These are phyloP conservation scores for Eulimnadia texana DNA, from an alignment of 1,140 invertebrate species.

Conservation along the genomic window DNA sequence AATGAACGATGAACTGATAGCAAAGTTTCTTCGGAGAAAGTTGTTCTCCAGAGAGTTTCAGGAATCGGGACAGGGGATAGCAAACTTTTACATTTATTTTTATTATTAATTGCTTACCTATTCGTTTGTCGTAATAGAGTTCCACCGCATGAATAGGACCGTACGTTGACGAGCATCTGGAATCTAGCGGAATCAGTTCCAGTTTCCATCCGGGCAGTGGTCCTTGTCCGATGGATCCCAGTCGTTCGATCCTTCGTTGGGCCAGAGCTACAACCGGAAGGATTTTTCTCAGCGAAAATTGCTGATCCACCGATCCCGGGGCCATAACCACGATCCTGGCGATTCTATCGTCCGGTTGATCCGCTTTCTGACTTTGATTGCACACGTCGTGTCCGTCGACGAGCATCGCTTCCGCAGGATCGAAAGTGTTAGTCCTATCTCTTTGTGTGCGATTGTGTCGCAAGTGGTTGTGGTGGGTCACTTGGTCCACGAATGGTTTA, in stretches of 20 bases:
- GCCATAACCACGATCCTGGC: slow-evolving; percentile 49
- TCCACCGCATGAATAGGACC: slow-evolving; percentile 65
- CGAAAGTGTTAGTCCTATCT: too few relatives aligned
- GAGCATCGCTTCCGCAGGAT: too few relatives aligned
- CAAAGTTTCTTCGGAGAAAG: not conserved
- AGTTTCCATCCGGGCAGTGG: slow-evolving; percentile 49
- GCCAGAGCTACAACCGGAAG: slow-evolving; percentile 58
- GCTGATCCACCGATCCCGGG: slow-evolving; percentile 41
- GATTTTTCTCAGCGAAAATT: slow-evolving; percentile 50
- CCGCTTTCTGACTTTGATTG: not conserved
- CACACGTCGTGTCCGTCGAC: not conserved
- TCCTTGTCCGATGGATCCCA: slow-evolving; percentile 37
- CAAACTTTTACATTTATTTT: not conserved
- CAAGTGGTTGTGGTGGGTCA: too few relatives aligned
- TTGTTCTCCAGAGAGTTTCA: too few relatives aligned
- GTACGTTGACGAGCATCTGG: slow-evolving; percentile 58
- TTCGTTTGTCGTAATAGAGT: slow-evolving; percentile 48
- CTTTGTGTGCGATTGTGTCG: too few relatives aligned
- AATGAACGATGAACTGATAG: not conserved
- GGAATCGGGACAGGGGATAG: too few relatives aligned
- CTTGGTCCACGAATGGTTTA: too few relatives aligned
- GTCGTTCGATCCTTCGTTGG: slow-evolving; percentile 35
- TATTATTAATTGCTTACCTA: slow-evolving; percentile 34
- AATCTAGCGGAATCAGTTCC: slow-evolving; percentile 50
- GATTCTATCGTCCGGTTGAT: slow-evolving; percentile 23